Base-by-base conservation (phyloP, 2,113 vertebrate genomes). In the Corydoras sp. region DNA sequence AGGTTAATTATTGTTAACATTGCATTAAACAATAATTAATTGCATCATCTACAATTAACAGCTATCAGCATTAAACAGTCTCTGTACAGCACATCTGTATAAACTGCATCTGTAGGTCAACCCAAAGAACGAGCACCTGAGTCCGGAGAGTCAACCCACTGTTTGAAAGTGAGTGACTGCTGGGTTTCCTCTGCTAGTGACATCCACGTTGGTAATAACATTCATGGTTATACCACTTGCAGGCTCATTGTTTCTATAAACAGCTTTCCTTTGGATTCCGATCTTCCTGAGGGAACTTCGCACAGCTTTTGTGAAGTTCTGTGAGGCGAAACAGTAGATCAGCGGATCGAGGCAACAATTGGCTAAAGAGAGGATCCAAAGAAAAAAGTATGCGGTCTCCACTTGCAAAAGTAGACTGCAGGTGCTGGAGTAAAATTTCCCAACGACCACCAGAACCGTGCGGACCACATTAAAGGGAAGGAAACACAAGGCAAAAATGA, bases 331-430 rank as follows among this genome's bases (percentile, higher is more conserved):
- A 15, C 69, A 81, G 13, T 79, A 78, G 2, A 82, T 29, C 12
- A 84, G 76, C 1, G 81, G 83, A 12, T 80, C 82, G 13, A 85
- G 76, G 10, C 84, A 87, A 70, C 76, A 78, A 68, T 88, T 86
- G n/a, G 76, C 69, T 18, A 68, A 80, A 30, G 75, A 35, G 31
- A 86, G 18, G 54, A 79, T 72, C 73, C 84, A 82, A 10, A 76
- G 81, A 48, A 30, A 0, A 2, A 80, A 85, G 76, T 76, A 84
- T 49, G 79, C 71, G 12, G 73, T 15, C 58, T 83, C 84, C 4
- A 67, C 4, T 12, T 58, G 2, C 3, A 71, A 63, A 58, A 85
- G 51, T 8, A 79, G 51, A 3, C 13, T 1, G 3, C 81, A 83
- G 9, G 65, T 12, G 9, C 32, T 0, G 0, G 10, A 6, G 0